phyloP scores from a whole-genome alignment of 2,797 vertebrate genomes.

The Acanthis flammea region DNA sequence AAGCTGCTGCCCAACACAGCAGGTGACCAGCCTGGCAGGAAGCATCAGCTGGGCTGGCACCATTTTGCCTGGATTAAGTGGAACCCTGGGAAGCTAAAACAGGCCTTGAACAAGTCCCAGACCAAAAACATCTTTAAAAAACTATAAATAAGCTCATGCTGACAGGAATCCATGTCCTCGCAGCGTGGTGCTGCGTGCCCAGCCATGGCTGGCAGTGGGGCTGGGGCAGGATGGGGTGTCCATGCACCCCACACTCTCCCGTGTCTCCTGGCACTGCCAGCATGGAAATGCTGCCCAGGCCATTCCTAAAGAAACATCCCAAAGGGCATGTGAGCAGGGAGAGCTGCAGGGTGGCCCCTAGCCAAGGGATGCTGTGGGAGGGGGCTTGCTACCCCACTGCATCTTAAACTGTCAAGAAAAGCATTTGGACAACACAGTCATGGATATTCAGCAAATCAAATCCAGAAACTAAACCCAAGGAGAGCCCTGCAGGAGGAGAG shows the following conservation, averaged over 20 bases:
- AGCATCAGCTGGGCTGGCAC: neutral
- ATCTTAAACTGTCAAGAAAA: neutral
- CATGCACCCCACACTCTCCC: accelerated
- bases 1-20: neutral
- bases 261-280: neutral
- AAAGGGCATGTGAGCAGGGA: neutral
- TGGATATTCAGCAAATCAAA: neutral
- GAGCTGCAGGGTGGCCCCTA: neutral
- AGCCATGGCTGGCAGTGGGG: accelerated
- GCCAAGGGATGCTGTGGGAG: neutral
- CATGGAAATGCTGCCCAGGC: neutral
- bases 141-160: neutral
- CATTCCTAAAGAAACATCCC: neutral
- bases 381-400: accelerated
- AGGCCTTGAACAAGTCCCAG: neutral
- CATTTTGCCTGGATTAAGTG: accelerated
- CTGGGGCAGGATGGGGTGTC: neutral
- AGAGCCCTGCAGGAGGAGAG: neutral
- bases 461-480: neutral
- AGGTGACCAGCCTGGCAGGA: neutral
- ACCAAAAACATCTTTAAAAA: neutral
- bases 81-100: neutral
- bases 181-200: accelerated
- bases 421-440: accelerated
- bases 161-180: accelerated